Evolutionary conservation across 2,113 vertebrate species (phyloP), one percentile per base, ranked within the genome.

Genomic region (Zosterops pallidus): DNA sequence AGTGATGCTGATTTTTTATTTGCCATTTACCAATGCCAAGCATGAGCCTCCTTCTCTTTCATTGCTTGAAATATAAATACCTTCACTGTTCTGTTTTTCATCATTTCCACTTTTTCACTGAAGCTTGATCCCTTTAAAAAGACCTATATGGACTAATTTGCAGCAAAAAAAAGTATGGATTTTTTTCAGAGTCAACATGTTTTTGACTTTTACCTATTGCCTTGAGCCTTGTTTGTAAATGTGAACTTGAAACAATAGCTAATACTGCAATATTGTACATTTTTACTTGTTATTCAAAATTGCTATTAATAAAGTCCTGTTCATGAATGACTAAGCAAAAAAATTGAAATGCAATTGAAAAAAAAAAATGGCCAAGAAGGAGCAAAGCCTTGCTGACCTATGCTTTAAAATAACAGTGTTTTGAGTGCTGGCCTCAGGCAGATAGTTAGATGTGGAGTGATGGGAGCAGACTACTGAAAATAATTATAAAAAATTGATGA

Each of bases 401-500:
- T 57, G 71, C 67, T 74, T 91, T 91, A 94, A 86, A 94, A 92
- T 83, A 53, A 42, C 31, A 55, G 22, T 50, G 49, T 84, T 97
- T 46, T 94, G 90, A 91, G 59, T 63, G 55, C 70, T 94, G 87
- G 94, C 92, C 84, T 94, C 31, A 63, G 97, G 95, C 94, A 96
- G 92, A 90, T 83, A 93, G 90, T 94, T 94, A 86, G 74, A 70
- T 19, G 15, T 64, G 37, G 62, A 96, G 39, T 92, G 93, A 96
- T 94, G 84, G 80, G 68, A 94, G 49, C 37, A 96, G 89, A 83
- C 53, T 89, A 56, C 84, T 91, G 84, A 79, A 95, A 97, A 90
- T 72, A 92, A 65, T 92, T 89, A 88, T 89, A 29, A 95, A 94
- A 96, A 86, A 92, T 83, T 44, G 91, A 91, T 96, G 83, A 89